Base-by-base conservation (phyloP, 2,888 invertebrate species). In the Helleia helle region DNA sequence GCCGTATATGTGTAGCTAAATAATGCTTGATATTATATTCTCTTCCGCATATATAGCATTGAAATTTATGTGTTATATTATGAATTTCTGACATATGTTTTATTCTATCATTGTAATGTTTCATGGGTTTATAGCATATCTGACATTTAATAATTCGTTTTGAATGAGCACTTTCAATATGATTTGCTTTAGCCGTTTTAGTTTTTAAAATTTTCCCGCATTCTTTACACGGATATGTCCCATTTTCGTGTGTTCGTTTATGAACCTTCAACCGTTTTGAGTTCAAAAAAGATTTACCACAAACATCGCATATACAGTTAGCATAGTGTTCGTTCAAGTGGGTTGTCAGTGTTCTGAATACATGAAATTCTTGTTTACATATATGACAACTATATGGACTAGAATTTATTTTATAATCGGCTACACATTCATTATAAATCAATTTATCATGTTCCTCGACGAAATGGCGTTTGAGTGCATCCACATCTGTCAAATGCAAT, bases 261-360 rank as follows among this genome's bases (percentile, higher is more conserved):
- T 87, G 87, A 0, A 86, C 86, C 55, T 77, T 76, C 4, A 87
- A 51, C 0, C 86, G 54, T 50, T 85, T 81, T 0, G 71, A 66
- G 47, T 86, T 87, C 0, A 86, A 53, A 46, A 84, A 87, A 0
- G 81, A 75, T 54, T 86, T 86, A 0, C 83, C 83, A 47, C 87
- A 87, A 1, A 84, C 71, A 43, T 77, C 74, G 48, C 87, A 87
- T 17, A 86, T 80, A 34, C 76, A 84, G 25, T 80, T 79, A 1
- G 77, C 73, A 41, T 83, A 86, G 29, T 87, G 86, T 18, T 76
- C 79, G 34, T 86, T 86, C 17, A 87, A 49, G 54, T 87, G 87
- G 1, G 68, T 73, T 0, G 80, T 79, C 2, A 81, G 43, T 0
- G 71, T 72, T 17, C 80, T 55, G 40, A 81, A 81, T 0, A 79